Evolutionary conservation across 1,140 invertebrate species (phyloP).

Genomic region (Cotesia vestalis): DNA sequence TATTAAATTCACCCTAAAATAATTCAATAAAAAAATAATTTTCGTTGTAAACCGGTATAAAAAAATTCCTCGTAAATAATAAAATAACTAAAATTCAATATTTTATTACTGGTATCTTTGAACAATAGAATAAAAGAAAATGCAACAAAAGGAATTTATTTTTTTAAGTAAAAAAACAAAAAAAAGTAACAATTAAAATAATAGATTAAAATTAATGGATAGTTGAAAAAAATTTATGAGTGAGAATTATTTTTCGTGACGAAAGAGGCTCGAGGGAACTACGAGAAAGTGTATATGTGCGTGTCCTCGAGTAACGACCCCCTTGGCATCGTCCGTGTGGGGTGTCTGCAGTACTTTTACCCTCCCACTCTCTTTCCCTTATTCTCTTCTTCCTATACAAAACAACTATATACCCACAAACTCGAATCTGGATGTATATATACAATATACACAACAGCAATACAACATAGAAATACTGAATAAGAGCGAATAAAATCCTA

Average conservation of each 20-base stretch:
- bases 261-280: constrained; percentile 9
- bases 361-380: not conserved
- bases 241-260: constrained; percentile 1
- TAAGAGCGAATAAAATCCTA: constrained; percentile 27
- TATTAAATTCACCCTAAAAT: constrained; percentile 1
- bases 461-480: not conserved
- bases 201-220: constrained; percentile 3
- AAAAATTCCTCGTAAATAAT: too few species aligned
- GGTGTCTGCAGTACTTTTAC: not conserved
- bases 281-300: constrained; percentile 17
- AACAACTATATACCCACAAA: too few species aligned
- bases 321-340: constrained; percentile 33
- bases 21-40: constrained; percentile 3
- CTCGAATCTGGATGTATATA: not conserved
- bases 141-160: too few species aligned
- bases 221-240: constrained; percentile 6
- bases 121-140: too few species aligned
- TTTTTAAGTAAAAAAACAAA: too few species aligned
- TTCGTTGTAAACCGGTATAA: too few species aligned
- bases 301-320: constrained; percentile 31
- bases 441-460: constrained; percentile 19
- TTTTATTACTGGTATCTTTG: not conserved
- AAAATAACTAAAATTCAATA: not conserved
- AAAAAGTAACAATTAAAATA: constrained; percentile 6
- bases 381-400: not conserved